A percentile compares a stretch with the other conserved stretches of the same genome.
Conservation (phyloP, 2,888 invertebrate species). For the Gisinianus flammeolus region DNA sequence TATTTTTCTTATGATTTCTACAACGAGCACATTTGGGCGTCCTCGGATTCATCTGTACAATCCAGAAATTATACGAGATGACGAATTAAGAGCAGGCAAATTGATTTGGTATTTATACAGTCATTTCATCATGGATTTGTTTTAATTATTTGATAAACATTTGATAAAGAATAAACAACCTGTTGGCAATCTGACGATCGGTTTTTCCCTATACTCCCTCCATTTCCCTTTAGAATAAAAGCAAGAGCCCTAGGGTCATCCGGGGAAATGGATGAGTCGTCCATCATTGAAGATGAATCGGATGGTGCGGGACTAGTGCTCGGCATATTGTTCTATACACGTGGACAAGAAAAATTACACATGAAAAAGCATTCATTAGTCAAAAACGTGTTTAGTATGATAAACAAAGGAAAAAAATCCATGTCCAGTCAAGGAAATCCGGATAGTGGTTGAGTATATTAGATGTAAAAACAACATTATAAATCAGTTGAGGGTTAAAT, state of each 20-base stretch:
- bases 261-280: neutral
- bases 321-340: conserved; percentile 1
- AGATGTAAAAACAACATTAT: too few relatives aligned
- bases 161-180: neutral
- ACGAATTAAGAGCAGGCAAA: neutral
- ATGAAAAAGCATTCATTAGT: neutral
- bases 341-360: neutral
- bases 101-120: neutral
- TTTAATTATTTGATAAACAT: neutral
- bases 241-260: conserved; percentile 1
- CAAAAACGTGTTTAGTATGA: neutral
- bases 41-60: conserved; percentile 63
- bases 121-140: neutral
- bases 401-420: neutral
- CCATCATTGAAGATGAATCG: conserved; percentile 11
- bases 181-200: conserved; percentile 7
- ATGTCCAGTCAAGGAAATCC: neutral
- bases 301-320: neutral
- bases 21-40: conserved; percentile 92
- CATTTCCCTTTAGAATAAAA: conserved; percentile 1
- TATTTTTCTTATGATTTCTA: conserved; percentile 87
- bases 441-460: neutral
- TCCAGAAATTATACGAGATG: neutral
- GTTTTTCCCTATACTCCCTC: conserved; percentile 5
- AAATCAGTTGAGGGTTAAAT: too few relatives aligned